A percentile compares a stretch with the other conserved stretches of the same genome.
Conservation (phyloP, 2,888 invertebrate genomes). For the Conops quadrifasciatus region DNA sequence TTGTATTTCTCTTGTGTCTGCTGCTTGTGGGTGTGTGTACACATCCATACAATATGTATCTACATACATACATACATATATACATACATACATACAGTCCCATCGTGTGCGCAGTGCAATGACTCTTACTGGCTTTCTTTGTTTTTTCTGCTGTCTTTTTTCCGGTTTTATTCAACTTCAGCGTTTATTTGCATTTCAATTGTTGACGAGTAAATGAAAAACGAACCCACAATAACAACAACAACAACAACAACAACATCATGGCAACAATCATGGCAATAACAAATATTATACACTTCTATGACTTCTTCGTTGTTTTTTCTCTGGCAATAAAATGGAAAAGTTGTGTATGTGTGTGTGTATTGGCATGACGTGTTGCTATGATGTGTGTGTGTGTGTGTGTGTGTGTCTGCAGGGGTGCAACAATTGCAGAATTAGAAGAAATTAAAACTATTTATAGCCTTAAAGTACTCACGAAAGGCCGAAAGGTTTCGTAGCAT, state of each 20-base stretch:
- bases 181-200: slow-evolving; percentile 38
- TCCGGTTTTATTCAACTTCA: slow-evolving; percentile 23
- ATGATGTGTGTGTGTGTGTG: slow-evolving; percentile 12
- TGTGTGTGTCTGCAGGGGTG: slow-evolving; percentile 33
- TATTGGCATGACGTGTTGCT: too few relatives aligned
- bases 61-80: too few relatives aligned
- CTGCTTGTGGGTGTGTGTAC: slow-evolving; percentile 9
- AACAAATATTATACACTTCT: slow-evolving; percentile 44
- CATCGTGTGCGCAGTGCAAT: slow-evolving; percentile 12
- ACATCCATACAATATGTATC: too few relatives aligned
- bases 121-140: slow-evolving; percentile 15
- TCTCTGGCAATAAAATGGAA: not conserved
- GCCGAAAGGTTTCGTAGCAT: not conserved
- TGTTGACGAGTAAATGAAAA: slow-evolving; percentile 18
- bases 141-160: slow-evolving; percentile 10
- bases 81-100: not conserved
- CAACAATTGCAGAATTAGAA: slow-evolving; percentile 46
- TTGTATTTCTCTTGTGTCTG: slow-evolving; percentile 35
- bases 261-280: slow-evolving; percentile 21
- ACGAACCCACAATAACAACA: slow-evolving; percentile 33
- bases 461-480: slow-evolving; percentile 12
- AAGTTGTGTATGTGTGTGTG: slow-evolving; percentile 22
- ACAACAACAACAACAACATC: not conserved
- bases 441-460: slow-evolving; percentile 44
- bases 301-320: slow-evolving; percentile 43